Base-by-base conservation (phyloP, 2,888 invertebrate species). In the Drosophila pseudotakahashii region DNA sequence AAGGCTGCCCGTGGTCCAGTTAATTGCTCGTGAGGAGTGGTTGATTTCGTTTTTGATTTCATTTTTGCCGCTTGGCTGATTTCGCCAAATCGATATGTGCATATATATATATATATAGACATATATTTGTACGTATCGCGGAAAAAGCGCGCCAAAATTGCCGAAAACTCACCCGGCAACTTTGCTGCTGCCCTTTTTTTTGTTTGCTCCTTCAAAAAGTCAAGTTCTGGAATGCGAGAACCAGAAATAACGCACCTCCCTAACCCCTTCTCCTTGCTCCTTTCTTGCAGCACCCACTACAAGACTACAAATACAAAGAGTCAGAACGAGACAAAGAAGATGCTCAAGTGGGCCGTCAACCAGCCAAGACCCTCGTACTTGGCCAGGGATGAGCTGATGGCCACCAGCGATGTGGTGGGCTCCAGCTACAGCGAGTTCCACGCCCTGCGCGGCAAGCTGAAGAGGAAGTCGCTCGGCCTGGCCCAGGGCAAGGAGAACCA, bases 331-430 rank as follows among this genome's bases (percentile, higher is more conserved):
- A 34, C 36, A 19, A 26, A 48, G 16, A 72, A 73, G 60, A 91
- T 91, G 91, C 79, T 91, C 62, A 92, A 92, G 87, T 92, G 92
- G 92, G 90, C 91, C 71, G 89, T 92, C 39, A 91, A 90, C 73
- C 89, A 89, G 77, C 80, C 91, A 34, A 86, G 90, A 48, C 89
- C 86, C 52, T 87, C 90, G 10, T 90, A 91, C 76, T 64, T 89
- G 70, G 64, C 61, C 14, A 16, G 26, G 13, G 61, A 61, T 13
- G 61, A 63, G 61, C 14, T 13, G 32, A 23, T 26, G 36, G 37
- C 16, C 11, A 11, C 61, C 26, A 7, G 30, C 61, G 47, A 47
- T 7, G 14, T 2, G 10, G 30, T 47, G 11, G 45, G 19, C 19
- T 9, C 61, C 60, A 62, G 45, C 60, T 62, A 62, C 60, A 62